Percentiles rank a stretch among this genome's conserved stretches.
Conservation (phyloP, 2,888 invertebrate genomes). For the Mesorhabditis spiculigera region DNA sequence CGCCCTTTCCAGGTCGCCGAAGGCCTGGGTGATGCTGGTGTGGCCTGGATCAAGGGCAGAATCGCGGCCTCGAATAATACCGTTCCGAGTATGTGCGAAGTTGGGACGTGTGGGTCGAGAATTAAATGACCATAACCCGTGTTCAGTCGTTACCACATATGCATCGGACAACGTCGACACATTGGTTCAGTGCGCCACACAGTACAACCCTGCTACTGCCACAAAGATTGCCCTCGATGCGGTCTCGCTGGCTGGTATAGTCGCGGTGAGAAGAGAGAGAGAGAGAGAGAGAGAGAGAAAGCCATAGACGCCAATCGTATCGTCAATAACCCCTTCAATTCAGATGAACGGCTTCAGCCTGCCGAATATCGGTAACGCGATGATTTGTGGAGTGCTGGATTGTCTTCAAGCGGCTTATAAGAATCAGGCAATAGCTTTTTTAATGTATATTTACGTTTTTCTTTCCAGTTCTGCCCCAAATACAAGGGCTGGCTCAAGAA, state of each 20-base stretch:
- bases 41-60: not conserved
- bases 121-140: no score
- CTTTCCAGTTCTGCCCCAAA: not conserved
- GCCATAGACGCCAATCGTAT: no score
- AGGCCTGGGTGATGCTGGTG: no score
- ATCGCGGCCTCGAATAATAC: not conserved
- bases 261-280: not conserved
- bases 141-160: not conserved
- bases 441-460: no score
- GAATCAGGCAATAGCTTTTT: not conserved
- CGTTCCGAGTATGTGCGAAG: not conserved
- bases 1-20: no score
- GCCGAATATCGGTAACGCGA: not conserved
- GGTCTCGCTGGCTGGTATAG: not conserved
- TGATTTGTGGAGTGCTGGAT: not conserved
- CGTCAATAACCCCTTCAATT: not conserved
- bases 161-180: not conserved
- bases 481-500: not conserved
- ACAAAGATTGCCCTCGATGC: not conserved
- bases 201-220: conserved; percentile 5
- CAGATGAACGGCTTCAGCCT: conserved; percentile 5
- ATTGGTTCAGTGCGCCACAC: not conserved
- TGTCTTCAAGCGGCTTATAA: not conserved
- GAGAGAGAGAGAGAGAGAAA: no score
- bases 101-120: not conserved